Percentiles rank a stretch among this genome's conserved stretches.
Conservation (phyloP, 2,797 vertebrate species). For the Sebastes hopkinsi region DNA sequence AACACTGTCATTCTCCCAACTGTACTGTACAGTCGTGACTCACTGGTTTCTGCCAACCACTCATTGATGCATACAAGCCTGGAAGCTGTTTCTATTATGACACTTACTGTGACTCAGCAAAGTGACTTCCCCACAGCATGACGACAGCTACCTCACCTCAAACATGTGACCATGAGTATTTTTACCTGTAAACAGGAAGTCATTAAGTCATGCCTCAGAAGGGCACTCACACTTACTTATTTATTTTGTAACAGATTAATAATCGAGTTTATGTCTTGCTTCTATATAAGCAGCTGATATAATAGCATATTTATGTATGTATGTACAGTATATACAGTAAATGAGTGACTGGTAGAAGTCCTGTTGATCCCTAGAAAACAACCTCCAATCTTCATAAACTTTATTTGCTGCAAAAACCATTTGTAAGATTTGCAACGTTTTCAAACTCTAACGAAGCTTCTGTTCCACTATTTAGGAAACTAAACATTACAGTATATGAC, state of each 20-base stretch:
- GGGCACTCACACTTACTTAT: no score
- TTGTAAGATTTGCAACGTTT: no score
- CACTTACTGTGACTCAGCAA: neutral
- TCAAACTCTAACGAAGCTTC: no score
- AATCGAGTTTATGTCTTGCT: neutral
- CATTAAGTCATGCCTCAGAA: neutral
- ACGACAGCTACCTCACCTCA: constrained; percentile 20
- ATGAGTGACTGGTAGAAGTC: neutral
- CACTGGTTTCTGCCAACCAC: neutral
- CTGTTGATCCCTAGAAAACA: neutral
- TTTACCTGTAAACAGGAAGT: constrained; percentile 2
- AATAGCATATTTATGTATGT: no score
- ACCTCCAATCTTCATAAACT: no score
- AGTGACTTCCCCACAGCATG: neutral
- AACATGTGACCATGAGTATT: constrained; percentile 7
- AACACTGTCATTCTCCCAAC: neutral
- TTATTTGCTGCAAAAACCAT: no score
- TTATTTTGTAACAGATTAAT: neutral
- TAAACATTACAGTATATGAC: no score
- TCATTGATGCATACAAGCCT: neutral
- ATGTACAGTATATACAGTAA: no score
- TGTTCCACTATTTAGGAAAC: no score
- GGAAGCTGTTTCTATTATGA: neutral
- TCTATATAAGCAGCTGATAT: neutral
- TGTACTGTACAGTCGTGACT: neutral